Evolutionary conservation across 2,797 vertebrate species (phyloP), one percentile per base, ranked within the genome.

Genomic region (Apogon talboti): DNA sequence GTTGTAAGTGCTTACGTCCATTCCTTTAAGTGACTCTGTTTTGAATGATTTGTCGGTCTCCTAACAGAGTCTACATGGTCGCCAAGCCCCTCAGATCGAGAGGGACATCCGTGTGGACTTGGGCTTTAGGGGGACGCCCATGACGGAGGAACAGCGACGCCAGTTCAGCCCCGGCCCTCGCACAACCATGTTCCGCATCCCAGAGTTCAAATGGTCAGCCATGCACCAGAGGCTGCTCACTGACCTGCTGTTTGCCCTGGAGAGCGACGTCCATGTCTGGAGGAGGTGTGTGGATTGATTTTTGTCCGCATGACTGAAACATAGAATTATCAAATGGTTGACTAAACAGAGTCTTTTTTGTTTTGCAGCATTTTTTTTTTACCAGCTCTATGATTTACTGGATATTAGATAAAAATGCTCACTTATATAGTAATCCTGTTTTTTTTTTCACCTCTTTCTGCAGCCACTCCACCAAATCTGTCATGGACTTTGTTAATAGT

Each of bases 401-500:
- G 1, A 12, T 24, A n/a, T 11, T 41, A 11, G 1, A 21, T 9
- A 43, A 50, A 51, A 64, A 40, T 1, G 24, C 4, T 15, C 38
- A 7, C 12, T 9, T 19, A n/a, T 14, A 6, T 41, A 54, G 40
- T 50, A 59, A 67, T 61, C 6, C 3, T 4, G 3, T 16, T 50
- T 43, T 38, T 44, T 41, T 4, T 0, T 11, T 66, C 90, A 93
- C 84, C 87, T 66, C 65, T 19, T 15, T 35, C 85, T 91, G 19
- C 89, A 99, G 98, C 92, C 96, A 99, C 89, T 96, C 97, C 19
- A 97, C 96, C 52, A 99, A 99, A 86, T 98, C 98, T 51, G 95
- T 98, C 68, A 99, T 99, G 97, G 98, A 99, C 88, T 98, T 99
- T 91, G 98, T 99, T 84, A 99, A 99, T 87, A 98, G 97, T 91